Evolutionary conservation across 2,113 vertebrate species (phyloP), one percentile per base, ranked within the genome.

Genomic region (Lepisosteus osseus): DNA sequence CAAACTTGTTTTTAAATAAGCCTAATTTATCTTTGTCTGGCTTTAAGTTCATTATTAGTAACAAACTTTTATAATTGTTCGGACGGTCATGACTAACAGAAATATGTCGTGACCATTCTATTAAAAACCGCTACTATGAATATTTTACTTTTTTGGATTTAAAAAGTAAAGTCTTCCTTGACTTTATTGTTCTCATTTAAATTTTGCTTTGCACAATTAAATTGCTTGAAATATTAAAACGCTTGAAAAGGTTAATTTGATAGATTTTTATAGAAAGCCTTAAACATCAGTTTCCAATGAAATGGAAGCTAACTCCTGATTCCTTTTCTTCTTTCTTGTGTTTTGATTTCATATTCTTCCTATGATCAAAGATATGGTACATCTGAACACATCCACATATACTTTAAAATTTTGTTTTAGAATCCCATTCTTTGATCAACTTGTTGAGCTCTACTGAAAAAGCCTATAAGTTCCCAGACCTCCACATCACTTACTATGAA

Each of bases 271-370:
- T 14, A 17, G 62, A 41, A 29, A 64, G 13, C 62, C 5, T 64
- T 15, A 3, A n/a, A 64, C 17, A 3, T 29, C 17, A 2, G 15
- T 64, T 17, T 29, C 8, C 41, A 64, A 9, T 42, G 41, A 64
- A 17, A 40, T 17, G 17, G 41, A 64, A 61, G 14, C 17, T 7
- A 64, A 29, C 17, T 64, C 41, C 17, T 40, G 62, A 64, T 64
- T 15, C 62, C 62, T 64, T 64, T 64, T 64, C 41, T 64, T 64
- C 62, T 64, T 64, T 4, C 13, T 17, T 12, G n/a, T 6, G 62
- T 64, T 64, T 64, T 64, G 62, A 64, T 64, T 64, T 64, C 17
- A 42, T 64, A 64, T 64, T 64, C 62, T 17, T 15, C 62, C 40
- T 64, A 62, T 2, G 17, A 64, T 64, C 62, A 64, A 64, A 64